Evolutionary conservation across 2,113 vertebrate genomes (phyloP).

Genomic region (Phainopepla nitens): DNA sequence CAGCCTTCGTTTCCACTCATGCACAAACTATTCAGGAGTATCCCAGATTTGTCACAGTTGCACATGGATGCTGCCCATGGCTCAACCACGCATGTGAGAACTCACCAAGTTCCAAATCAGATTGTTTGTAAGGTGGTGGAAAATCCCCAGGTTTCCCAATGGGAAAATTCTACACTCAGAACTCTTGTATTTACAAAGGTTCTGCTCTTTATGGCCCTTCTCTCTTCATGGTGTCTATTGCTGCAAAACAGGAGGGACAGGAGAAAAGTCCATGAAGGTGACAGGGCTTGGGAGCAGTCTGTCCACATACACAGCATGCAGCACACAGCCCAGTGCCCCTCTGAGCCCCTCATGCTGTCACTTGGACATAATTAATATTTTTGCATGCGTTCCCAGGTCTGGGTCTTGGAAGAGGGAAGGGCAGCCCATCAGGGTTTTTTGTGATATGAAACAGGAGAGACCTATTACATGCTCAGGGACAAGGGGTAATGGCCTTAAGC

Average conservation of each 20-base stretch:
- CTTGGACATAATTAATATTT: background rate
- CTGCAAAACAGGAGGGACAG: background rate
- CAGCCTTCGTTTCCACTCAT: background rate
- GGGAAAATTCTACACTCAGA: background rate
- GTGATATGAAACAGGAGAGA: background rate
- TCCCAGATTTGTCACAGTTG: background rate
- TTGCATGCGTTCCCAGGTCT: background rate
- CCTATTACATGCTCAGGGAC: background rate
- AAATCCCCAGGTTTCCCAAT: background rate
- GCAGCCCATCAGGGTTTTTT: rapidly evolving
- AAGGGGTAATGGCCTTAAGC: background rate
- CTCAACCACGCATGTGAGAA: rapidly evolving
- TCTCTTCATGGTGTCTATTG: background rate
- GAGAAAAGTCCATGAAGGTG: rapidly evolving
- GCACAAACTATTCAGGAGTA: background rate
- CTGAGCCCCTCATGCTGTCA: background rate
- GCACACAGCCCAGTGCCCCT: background rate
- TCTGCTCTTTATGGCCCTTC: background rate
- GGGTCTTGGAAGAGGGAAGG: background rate
- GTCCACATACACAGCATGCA: background rate
- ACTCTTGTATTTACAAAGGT: background rate
- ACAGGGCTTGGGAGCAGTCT: background rate
- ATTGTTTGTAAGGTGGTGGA: background rate
- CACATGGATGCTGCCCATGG: background rate
- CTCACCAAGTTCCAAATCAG: background rate